Conservation (phyloP, 2,113 vertebrate genomes). For the Anseranas semipalmata region DNA sequence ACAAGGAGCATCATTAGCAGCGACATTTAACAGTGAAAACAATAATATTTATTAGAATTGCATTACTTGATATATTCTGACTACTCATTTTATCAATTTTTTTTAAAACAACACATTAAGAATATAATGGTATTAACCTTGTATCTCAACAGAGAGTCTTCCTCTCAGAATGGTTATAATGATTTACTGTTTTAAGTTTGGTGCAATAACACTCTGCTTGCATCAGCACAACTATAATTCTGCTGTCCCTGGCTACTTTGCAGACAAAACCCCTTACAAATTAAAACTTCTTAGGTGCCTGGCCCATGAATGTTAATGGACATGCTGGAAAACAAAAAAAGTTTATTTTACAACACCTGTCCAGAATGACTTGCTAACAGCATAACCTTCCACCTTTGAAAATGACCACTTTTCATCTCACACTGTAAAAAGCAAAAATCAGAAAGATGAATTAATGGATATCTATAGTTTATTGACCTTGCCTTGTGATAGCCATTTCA, state of each 20-base stretch:
- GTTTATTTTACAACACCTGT: background rate
- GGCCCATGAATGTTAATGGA: background rate
- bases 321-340: background rate
- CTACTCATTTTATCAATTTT: background rate
- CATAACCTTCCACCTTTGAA: background rate
- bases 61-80: background rate
- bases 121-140: background rate
- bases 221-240: background rate
- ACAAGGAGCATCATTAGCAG: background rate
- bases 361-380: background rate
- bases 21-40: background rate
- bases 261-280: background rate
- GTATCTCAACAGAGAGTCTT: background rate
- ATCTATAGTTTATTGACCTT: background rate
- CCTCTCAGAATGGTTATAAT: background rate
- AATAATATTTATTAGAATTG: background rate
- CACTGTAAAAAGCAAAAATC: background rate
- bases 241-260: background rate
- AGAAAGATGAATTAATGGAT: background rate
- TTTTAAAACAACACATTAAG: background rate
- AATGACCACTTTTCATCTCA: background rate
- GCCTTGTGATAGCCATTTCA: background rate
- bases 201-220: background rate
- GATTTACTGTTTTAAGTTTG: background rate
- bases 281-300: background rate